Base-by-base conservation (phyloP, 2,113 vertebrate genomes). In the Vimba vimba region DNA sequence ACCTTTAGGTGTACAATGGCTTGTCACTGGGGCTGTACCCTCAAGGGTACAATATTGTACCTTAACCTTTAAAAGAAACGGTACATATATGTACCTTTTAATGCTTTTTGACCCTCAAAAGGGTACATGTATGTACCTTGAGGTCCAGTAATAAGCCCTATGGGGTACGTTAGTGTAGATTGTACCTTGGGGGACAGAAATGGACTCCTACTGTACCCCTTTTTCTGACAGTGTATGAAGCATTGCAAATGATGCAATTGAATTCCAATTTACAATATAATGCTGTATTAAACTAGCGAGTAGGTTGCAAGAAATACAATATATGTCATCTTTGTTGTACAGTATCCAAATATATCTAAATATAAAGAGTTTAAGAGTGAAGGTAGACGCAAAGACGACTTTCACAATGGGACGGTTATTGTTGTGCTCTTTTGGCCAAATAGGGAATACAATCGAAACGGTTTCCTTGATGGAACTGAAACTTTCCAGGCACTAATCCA, bases 401-500 rank as follows among this genome's bases (percentile, higher is more conserved):
- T 75, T 50, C 2, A 6, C n/a, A 0, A 25, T 27, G 43, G 69
- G 39, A 23, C 23, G 87, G 80, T 91, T 91, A 82, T 89, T 89
- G 90, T 91, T 88, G 89, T 83, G 81, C 91, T 93, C 93, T 87
- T 89, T 92, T 90, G 94, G 92, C 55, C 87, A 87, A 87, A 90
- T 86, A 89, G 85, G 85, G 87, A 92, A 75, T 82, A 79, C 89
- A 91, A 88, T 23, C 86, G 85, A 66, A 90, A 89, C 83, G 82
- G 87, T 88, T 87, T 93, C 87, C 84, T 81, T 85, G 91, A 91
- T 79, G 84, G 87, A 83, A 91, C 91, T 92, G 87, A 91, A 93
- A 90, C 91, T 93, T 94, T 93, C 90, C 91, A 92, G 91, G 88
- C 86, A 87, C 86, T 93, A 93, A 94, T 93, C 92, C 69, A 50